Conservation (phyloP, 1,140 invertebrate species). For the Drosophila bocki region DNA sequence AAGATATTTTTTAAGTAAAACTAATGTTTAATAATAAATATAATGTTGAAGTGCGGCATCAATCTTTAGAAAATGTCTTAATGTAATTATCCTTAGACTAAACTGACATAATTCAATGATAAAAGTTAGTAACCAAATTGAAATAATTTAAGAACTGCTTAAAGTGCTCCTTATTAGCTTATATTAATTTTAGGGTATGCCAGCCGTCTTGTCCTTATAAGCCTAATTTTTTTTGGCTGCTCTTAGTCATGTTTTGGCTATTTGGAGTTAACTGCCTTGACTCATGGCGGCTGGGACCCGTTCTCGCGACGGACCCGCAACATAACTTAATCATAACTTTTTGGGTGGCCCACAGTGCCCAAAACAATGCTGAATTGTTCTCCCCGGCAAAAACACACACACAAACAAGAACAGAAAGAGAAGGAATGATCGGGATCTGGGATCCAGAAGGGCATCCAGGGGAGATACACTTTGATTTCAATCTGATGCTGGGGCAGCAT, state of each 20-base stretch:
- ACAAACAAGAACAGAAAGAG: slow-evolving; percentile 17
- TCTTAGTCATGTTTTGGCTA: slow-evolving; percentile 80
- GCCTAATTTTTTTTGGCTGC: slow-evolving; percentile 15
- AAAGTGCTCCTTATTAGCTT: background rate
- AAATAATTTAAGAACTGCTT: too few relatives aligned
- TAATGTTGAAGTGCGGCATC: background rate
- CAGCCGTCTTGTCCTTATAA: slow-evolving; percentile 8
- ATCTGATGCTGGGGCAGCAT: slow-evolving; percentile 77
- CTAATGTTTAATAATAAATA: background rate
- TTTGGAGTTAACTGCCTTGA: slow-evolving; percentile 55
- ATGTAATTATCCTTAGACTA: background rate
- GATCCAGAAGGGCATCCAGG: background rate
- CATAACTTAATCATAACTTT: slow-evolving; percentile 84
- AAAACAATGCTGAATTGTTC: slow-evolving; percentile 82
- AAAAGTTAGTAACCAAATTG: background rate
- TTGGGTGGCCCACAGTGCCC: slow-evolving; percentile 79
- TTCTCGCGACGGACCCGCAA: slow-evolving; percentile 30
- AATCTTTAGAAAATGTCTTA: background rate
- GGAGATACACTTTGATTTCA: slow-evolving; percentile 72
- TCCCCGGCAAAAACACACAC: slow-evolving; percentile 38
- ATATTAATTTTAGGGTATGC: slow-evolving; percentile 3
- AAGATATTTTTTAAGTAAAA: background rate
- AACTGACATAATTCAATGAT: background rate
- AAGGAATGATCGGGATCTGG: background rate
- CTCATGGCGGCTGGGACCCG: slow-evolving; percentile 38